Evolutionary conservation across 2,888 invertebrate species (phyloP).

Genomic region (Scaptomyza cyrtandrae): DNA sequence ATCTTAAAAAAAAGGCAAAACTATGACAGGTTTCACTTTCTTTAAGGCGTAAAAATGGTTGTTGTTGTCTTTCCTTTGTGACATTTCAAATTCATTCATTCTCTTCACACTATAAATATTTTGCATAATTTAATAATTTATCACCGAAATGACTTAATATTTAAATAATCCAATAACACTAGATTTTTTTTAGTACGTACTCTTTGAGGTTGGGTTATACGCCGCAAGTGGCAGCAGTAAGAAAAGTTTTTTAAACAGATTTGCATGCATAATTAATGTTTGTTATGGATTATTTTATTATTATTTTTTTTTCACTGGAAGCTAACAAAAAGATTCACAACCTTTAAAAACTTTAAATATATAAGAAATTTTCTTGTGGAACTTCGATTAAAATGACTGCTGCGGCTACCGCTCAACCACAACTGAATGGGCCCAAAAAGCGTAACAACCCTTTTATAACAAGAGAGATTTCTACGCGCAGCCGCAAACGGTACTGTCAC

Average conservation of each 20-base stretch:
- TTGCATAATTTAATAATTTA: no score
- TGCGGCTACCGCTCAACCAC: slow-evolving; percentile 43
- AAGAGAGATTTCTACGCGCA: slow-evolving; percentile 10
- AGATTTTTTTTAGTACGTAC: slow-evolving; percentile 33
- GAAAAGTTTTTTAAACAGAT: slow-evolving; percentile 58
- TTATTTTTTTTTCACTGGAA: slow-evolving; percentile 27
- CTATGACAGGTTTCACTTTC: no score
- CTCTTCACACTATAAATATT: no score
- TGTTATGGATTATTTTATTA: neutral
- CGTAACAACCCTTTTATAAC: slow-evolving; percentile 57
- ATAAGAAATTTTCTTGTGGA: slow-evolving; percentile 22
- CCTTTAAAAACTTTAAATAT: neutral
- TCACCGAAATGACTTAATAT: neutral
- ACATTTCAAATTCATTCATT: no score
- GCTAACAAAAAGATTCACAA: slow-evolving; percentile 54
- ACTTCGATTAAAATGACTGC: slow-evolving; percentile 17
- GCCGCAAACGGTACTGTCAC: slow-evolving; percentile 10
- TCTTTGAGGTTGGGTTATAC: slow-evolving; percentile 44
- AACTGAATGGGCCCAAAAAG: slow-evolving; percentile 51
- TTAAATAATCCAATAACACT: neutral
- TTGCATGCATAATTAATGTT: slow-evolving; percentile 41
- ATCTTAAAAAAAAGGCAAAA: neutral
- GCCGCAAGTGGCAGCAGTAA: slow-evolving; percentile 59
- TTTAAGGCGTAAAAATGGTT: no score
- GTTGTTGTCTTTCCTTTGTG: no score